Evolutionary conservation across 53 echinoderm and acorn worm species (phyloP).

Genomic region (Pentamera pediparva): DNA sequence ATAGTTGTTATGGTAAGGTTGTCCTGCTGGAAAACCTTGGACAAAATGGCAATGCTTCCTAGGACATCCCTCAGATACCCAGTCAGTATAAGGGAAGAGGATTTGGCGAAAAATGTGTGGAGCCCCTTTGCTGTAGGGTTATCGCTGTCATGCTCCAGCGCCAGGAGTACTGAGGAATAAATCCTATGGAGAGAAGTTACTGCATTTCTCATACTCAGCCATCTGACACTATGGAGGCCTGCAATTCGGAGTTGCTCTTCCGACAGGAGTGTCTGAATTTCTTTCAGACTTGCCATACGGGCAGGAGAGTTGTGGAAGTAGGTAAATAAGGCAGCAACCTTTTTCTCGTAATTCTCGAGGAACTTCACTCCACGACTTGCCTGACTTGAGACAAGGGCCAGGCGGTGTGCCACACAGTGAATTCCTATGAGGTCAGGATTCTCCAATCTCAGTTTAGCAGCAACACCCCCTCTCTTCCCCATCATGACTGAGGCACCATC

Average conservation of each 20-base stretch:
- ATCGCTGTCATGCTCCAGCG: neutral
- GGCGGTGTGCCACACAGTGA: neutral
- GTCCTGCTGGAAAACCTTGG: neutral
- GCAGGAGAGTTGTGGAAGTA: constrained; percentile 14
- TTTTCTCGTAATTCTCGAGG: neutral
- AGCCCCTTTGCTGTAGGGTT: constrained; percentile 1
- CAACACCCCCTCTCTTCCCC: constrained; percentile 3
- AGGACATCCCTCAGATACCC: constrained; percentile 19
- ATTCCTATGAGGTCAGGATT: neutral
- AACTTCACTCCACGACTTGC: neutral
- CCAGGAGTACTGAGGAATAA: neutral
- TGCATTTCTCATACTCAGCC: constrained; percentile 12
- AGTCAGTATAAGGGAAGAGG: neutral
- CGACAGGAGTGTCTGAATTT: constrained; percentile 1
- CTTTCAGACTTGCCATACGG: neutral
- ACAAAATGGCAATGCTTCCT: constrained; percentile 1
- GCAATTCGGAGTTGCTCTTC: neutral
- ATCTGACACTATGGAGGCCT: neutral
- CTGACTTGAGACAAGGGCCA: neutral
- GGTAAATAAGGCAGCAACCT: neutral
- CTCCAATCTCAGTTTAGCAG: neutral
- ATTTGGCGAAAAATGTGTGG: constrained; percentile 1
- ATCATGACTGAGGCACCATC: constrained; percentile 1
- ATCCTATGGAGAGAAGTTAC: neutral
- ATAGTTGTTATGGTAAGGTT: neutral